A percentile compares a stretch with the other conserved stretches of the same genome.
phyloP scores from a whole-genome alignment of 2,888 invertebrate species.

The Cancer borealis region DNA sequence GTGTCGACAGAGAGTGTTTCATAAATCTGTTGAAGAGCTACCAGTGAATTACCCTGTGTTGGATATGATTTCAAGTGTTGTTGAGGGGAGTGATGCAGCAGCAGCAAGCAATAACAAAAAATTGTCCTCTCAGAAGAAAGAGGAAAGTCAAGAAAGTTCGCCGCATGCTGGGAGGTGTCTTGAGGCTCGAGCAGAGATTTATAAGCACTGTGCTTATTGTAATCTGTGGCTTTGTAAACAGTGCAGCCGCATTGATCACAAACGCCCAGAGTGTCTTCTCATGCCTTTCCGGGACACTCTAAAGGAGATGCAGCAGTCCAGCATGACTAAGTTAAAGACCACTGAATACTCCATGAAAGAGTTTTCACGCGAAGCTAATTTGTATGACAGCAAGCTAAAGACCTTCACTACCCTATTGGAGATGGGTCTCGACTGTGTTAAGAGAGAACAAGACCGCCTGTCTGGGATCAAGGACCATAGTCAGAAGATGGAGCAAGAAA shows the following conservation, averaged over 20 bases:
- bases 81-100: background rate
- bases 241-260: slow-evolving; percentile 3
- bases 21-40: background rate
- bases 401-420: background rate
- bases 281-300: background rate
- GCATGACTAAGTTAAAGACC: background rate
- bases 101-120: background rate
- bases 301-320: background rate
- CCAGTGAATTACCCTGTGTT: background rate
- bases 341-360: background rate
- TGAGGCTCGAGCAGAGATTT: background rate
- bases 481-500: background rate
- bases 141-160: background rate
- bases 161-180: background rate
- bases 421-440: background rate
- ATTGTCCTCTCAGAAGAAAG: background rate
- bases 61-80: background rate
- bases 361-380: background rate
- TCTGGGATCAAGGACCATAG: background rate
- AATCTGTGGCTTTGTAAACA: background rate
- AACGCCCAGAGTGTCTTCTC: background rate
- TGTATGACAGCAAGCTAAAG: background rate
- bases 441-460: background rate
- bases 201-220: slow-evolving; percentile 13
- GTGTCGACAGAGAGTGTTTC: background rate